Evolutionary conservation across 2,888 invertebrate species (phyloP).

Genomic region (Philhelius pedissequus): DNA sequence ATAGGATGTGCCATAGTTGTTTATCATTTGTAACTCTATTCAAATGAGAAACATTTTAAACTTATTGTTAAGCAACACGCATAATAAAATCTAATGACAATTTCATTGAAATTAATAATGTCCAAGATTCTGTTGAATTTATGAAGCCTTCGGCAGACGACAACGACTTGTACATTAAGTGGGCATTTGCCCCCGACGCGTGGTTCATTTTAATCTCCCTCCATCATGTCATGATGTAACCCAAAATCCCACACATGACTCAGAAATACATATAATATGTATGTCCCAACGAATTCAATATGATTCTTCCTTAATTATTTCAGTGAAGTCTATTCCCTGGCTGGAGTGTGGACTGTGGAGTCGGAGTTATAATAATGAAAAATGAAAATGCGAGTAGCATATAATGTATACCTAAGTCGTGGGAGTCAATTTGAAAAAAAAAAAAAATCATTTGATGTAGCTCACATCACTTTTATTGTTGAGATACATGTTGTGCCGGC

Average conservation of each 20-base stretch:
- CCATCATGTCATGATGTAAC: constrained; percentile 44
- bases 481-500: too few species aligned
- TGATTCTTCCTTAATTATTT: neutral
- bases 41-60: constrained; percentile 27
- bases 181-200: constrained; percentile 1
- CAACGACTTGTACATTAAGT: neutral
- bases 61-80: constrained; percentile 17
- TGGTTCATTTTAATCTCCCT: constrained; percentile 37
- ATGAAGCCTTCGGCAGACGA: constrained; percentile 18
- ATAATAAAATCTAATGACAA: constrained; percentile 50
- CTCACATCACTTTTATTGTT: too few species aligned
- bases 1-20: neutral
- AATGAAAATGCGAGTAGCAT: neutral
- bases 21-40: neutral
- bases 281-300: neutral
- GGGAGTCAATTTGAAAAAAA: neutral
- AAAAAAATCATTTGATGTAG: neutral
- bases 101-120: constrained; percentile 61
- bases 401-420: neutral
- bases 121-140: constrained; percentile 52
- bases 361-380: neutral
- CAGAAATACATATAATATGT: constrained; percentile 16
- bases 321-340: neutral
- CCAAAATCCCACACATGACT: constrained; percentile 50
- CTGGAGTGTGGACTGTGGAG: too few species aligned